Evolutionary conservation across 1,140 invertebrate genomes (phyloP), one percentile per base, ranked within the genome.

Genomic region (Bombus cullumanus): DNA sequence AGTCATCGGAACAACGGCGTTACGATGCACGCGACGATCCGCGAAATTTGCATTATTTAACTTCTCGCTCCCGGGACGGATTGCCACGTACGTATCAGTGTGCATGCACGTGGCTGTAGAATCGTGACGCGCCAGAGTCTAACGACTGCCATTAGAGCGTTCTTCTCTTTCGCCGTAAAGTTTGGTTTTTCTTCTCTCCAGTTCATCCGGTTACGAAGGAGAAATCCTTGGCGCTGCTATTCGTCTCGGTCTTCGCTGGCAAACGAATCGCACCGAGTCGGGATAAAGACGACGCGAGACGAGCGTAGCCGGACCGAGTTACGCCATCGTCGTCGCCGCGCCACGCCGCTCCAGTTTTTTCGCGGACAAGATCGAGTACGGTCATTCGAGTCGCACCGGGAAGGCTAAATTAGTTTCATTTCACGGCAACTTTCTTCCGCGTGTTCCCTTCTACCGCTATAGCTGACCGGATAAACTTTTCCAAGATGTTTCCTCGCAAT

Each of bases 61-160:
- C 43, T n/a, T 3, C 34, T 43, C 43, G 18, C 47, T 66, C 47
- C 25, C 6, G 18, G 18, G 22, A 43, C 75, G 22, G 28, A 75
- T 76, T 15, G 31, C 28, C 13, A 62, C 22, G 41, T 25, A 25
- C 41, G 34, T 31, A 43, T 18, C 28, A 12, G 28, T n/a, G 28
- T 62, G 25, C 28, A 28, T n/a, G 10, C 25, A 39, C 13, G 72
- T 5, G 47, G 47, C 18, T 53, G 47, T 34, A 66, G 28, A 39
- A n/a, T 74, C 69, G n/a, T 31, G 66, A 80, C 31, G 57, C 25
- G 74, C 64, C 15, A 12, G 34, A 62, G 69, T 85, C 83, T 85
- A 90, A 91, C 92, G 91, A 85, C 90, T 83, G 66, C 87, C 91
- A 88, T 92, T 91, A 92, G 78, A 91, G 88, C 82, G 88, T 78